These are phyloP conservation scores for Corythornis vintsioides DNA, from an alignment of 2,113 vertebrate genomes.

Conservation along the genomic window DNA sequence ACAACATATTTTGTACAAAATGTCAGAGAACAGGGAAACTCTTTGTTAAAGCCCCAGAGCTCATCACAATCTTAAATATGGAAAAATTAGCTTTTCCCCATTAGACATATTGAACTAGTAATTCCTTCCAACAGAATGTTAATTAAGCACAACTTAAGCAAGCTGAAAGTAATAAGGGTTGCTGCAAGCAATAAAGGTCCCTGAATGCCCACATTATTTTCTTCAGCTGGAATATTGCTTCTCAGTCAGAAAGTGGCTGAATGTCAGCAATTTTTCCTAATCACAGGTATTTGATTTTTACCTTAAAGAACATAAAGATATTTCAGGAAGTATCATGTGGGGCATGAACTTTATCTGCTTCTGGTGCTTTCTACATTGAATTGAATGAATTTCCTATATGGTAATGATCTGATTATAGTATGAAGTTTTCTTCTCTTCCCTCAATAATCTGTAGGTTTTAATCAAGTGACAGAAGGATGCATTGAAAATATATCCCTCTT, in stretches of 20 bases:
- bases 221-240: not conserved
- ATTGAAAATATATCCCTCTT: not conserved
- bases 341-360: not conserved
- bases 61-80: not conserved
- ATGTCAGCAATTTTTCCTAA: not conserved
- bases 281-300: not conserved
- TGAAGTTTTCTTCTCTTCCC: not conserved
- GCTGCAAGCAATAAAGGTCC: not conserved
- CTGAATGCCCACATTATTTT: not conserved
- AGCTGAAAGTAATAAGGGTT: not conserved
- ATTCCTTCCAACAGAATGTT: not conserved
- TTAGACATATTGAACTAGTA: not conserved
- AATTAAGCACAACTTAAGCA: not conserved
- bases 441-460: not conserved
- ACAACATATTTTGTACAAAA: not conserved
- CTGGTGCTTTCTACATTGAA: not conserved
- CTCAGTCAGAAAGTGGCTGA: not conserved
- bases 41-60: not conserved
- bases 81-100: not conserved
- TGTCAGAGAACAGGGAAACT: not conserved
- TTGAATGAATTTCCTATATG: not conserved
- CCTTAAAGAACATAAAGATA: not conserved
- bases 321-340: not conserved
- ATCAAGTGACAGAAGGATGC: not conserved
- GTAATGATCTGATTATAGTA: not conserved